These are phyloP conservation scores for Trinorchestia longiramus DNA, from an alignment of 1,140 invertebrate genomes.

Conservation along the genomic window DNA sequence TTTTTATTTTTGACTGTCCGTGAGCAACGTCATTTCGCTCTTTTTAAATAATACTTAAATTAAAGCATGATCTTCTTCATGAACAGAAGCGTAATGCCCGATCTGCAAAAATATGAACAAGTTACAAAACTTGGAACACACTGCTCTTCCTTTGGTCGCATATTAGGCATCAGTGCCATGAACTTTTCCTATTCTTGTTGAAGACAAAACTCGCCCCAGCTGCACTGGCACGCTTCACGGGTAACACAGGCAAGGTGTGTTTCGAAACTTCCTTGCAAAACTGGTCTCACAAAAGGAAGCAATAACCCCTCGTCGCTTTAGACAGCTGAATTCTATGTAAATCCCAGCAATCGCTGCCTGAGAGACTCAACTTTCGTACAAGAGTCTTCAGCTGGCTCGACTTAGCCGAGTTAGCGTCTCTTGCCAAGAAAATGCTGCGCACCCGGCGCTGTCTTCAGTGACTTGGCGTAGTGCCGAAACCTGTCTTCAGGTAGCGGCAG, in stretches of 20 bases:
- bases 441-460: neutral
- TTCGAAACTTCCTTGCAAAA: slow-evolving; percentile 12
- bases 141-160: neutral
- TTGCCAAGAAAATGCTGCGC: slow-evolving; percentile 19
- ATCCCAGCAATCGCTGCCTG: slow-evolving; percentile 37
- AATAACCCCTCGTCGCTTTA: slow-evolving; percentile 26
- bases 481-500: neutral
- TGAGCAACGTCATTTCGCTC: neutral
- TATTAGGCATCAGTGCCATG: neutral
- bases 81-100: neutral
- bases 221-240: neutral
- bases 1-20: too few species aligned
- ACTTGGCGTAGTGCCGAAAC: neutral
- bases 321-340: slow-evolving; percentile 50
- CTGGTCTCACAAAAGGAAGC: slow-evolving; percentile 3
- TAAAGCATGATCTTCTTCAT: neutral
- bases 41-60: neutral
- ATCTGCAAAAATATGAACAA: neutral
- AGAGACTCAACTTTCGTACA: slow-evolving; percentile 10
- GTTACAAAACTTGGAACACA: neutral
- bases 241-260: neutral
- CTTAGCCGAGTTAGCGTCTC: slow-evolving; percentile 26
- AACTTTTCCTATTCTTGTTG: neutral
- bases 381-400: slow-evolving; percentile 39
- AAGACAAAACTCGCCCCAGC: neutral